phyloP scores from a whole-genome alignment of 2,888 invertebrate species.

The Sarcophaga carnaria region DNA sequence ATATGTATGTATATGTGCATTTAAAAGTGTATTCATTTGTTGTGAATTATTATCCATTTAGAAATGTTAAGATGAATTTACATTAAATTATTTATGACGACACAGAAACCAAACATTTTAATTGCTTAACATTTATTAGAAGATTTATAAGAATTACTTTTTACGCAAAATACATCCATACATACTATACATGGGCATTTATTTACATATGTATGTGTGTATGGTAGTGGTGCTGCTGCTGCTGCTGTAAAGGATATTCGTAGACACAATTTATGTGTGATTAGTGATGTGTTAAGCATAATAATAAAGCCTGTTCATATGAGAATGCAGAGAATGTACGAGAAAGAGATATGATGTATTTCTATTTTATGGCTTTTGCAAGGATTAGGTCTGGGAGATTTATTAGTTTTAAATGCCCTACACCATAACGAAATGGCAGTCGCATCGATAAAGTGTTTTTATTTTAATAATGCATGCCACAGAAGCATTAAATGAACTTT shows the following conservation, averaged over 20 bases:
- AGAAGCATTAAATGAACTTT: neutral
- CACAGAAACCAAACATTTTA: conserved; percentile 68
- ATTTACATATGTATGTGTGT: too few species aligned
- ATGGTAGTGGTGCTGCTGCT: neutral
- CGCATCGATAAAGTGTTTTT: neutral
- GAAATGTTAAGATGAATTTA: conserved; percentile 69
- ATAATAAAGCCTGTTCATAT: conserved; percentile 22
- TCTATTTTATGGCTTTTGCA: conserved; percentile 15
- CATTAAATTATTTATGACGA: conserved; percentile 69
- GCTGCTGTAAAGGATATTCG: conserved; percentile 53
- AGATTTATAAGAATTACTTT: conserved; percentile 60
- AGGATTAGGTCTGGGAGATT: conserved; percentile 44
- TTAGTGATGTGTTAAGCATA: conserved; percentile 64
- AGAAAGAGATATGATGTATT: conserved; percentile 37
- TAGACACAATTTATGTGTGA: conserved; percentile 63
- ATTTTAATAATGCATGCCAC: neutral
- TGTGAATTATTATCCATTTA: conserved; percentile 65
- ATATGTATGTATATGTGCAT: neutral
- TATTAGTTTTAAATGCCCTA: conserved; percentile 40
- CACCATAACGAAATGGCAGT: neutral
- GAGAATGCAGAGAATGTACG: conserved; percentile 27
- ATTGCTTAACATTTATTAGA: conserved; percentile 69
- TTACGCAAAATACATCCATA: neutral
- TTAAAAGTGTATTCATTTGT: conserved; percentile 30
- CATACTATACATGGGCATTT: neutral